Percentiles rank a stretch among this genome's conserved stretches.
phyloP scores from a whole-genome alignment of 2,113 vertebrate genomes.

The Urocitellus parryii region DNA sequence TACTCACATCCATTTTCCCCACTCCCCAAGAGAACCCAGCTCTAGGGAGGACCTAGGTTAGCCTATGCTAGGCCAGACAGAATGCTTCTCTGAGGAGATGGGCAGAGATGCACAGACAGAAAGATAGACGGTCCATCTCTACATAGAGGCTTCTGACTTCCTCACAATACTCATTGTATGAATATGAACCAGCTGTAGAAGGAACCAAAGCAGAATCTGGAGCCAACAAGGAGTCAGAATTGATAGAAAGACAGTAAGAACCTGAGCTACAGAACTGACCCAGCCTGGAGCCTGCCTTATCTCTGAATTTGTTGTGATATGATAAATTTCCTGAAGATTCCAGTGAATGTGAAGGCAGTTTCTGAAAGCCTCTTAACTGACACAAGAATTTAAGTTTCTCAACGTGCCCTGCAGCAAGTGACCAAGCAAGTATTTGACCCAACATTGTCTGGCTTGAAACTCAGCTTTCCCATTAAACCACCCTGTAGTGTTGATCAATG shows the following conservation, averaged over 20 bases:
- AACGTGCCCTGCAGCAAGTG: not conserved
- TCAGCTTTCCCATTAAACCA: constrained; percentile 15
- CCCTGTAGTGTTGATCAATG: not conserved
- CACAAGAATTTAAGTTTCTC: constrained; percentile 11
- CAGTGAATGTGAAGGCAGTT: not conserved
- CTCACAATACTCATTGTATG: not conserved
- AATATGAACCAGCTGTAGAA: not conserved
- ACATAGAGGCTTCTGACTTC: not conserved
- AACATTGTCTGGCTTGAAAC: not conserved
- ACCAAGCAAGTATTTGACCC: not conserved
- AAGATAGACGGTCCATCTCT: not conserved
- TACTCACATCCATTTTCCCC: not conserved
- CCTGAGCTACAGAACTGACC: not conserved
- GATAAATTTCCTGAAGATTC: constrained; percentile 41
- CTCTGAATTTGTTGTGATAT: constrained; percentile 12
- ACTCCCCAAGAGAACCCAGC: not conserved
- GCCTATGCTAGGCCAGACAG: not conserved
- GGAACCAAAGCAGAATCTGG: not conserved
- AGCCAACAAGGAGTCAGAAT: not conserved
- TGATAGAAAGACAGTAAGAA: not conserved
- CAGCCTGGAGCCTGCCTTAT: not conserved
- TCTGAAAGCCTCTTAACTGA: constrained; percentile 50
- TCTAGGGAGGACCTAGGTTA: not conserved
- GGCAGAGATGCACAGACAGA: not conserved
- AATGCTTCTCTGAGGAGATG: not conserved